phyloP scores from a whole-genome alignment of 2,113 vertebrate genomes.

The Oceanites oceanicus region DNA sequence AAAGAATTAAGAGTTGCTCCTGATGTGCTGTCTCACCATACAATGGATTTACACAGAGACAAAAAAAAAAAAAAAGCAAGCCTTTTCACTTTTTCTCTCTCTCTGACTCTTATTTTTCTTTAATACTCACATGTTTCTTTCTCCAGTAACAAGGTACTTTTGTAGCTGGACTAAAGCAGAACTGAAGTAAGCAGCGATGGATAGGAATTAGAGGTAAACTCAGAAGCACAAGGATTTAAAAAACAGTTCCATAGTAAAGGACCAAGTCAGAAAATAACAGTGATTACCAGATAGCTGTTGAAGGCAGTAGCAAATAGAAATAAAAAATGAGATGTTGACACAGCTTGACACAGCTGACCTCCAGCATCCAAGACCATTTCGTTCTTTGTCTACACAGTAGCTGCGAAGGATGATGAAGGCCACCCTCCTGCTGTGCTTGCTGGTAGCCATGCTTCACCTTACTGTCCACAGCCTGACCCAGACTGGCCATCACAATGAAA shows the following conservation, averaged over 20 bases:
- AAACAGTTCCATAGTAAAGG: not conserved
- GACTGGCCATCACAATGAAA: not conserved
- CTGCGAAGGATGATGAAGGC: not conserved
- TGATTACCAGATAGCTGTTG: not conserved
- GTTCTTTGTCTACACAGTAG: not conserved
- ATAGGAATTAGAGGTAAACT: not conserved
- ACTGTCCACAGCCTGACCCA: not conserved
- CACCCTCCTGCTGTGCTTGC: not conserved
- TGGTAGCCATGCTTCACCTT: not conserved
- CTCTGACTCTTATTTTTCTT: not conserved
- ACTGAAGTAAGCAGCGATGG: not conserved
- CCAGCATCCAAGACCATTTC: not conserved
- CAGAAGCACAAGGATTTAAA: not conserved
- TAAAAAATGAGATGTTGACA: not conserved
- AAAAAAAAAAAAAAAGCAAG: accelerated
- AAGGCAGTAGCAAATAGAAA: not conserved
- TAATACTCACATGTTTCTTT: not conserved
- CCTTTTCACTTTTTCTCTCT: not conserved
- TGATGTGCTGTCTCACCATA: not conserved
- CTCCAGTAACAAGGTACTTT: not conserved
- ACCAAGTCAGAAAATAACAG: not conserved
- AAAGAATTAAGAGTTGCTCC: not conserved
- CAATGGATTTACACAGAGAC: not conserved
- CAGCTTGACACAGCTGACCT: not conserved
- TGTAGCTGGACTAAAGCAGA: not conserved